Percentiles rank a stretch among this genome's conserved stretches.
These are phyloP conservation scores for Eilema caniola DNA, from an alignment of 2,888 invertebrate genomes.

Conservation along the genomic window DNA sequence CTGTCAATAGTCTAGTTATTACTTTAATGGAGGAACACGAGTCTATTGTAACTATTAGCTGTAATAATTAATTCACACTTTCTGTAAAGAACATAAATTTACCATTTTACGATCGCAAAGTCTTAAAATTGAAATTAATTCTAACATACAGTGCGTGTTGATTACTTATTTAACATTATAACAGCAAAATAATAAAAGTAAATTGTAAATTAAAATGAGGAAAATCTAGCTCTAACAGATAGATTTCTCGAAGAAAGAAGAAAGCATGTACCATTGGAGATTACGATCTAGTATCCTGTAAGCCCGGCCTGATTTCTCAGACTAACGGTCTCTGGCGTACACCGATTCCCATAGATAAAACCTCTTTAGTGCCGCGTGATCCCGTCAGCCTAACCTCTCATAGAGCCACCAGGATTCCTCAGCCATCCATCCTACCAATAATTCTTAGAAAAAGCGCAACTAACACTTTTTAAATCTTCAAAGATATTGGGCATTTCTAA, in stretches of 20 bases:
- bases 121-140: not conserved
- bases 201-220: not conserved
- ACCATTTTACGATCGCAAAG: not conserved
- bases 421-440: too few species aligned
- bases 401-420: too few species aligned
- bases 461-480: too few species aligned
- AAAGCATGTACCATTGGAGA: not conserved
- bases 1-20: not conserved
- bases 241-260: too few species aligned
- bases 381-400: too few species aligned
- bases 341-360: not conserved
- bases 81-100: constrained; percentile 12
- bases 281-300: not conserved
- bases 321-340: not conserved
- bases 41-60: not conserved
- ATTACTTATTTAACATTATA: not conserved
- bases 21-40: not conserved
- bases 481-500: not conserved
- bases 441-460: not conserved
- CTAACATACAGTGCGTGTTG: not conserved
- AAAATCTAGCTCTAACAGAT: not conserved
- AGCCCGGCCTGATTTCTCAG: not conserved
- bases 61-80: constrained; percentile 5
- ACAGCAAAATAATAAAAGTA: not conserved
- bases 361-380: too few species aligned